Conservation (phyloP, 2,113 vertebrate species). For the Antennarius striatus region DNA sequence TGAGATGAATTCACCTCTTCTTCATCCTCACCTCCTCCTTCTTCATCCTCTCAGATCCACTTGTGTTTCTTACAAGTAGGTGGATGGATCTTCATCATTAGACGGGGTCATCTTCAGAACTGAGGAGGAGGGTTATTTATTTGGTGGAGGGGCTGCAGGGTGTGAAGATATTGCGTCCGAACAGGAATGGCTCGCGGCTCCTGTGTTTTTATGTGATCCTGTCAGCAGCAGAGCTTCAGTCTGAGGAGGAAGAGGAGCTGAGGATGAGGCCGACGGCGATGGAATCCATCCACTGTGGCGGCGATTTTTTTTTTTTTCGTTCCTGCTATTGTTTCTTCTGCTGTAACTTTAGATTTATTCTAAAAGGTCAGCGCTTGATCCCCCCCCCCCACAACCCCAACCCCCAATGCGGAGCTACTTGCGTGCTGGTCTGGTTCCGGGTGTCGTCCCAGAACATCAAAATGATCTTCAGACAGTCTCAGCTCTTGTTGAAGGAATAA, state of each 20-base stretch:
- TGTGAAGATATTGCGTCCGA: slow-evolving; percentile 60
- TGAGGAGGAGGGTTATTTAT: slow-evolving; percentile 38
- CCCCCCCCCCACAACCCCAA: no score
- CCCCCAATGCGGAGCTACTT: no score
- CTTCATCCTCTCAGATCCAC: no score
- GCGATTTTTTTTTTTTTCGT: slow-evolving; percentile 44
- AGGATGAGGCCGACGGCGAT: slow-evolving; percentile 47
- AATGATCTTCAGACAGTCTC: no score
- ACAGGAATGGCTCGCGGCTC: slow-evolving; percentile 45
- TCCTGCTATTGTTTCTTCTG: slow-evolving; percentile 11
- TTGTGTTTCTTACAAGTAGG: no score
- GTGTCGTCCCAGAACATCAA: no score
- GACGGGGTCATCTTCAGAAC: slow-evolving; percentile 29
- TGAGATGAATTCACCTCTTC: no score
- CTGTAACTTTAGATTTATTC: no score
- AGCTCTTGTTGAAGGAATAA: no score
- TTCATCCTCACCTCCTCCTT: no score
- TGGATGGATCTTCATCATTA: slow-evolving; percentile 23
- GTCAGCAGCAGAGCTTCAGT: slow-evolving; percentile 53
- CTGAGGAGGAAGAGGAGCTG: slow-evolving; percentile 48
- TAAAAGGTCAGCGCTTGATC: no score
- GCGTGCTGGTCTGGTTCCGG: no score
- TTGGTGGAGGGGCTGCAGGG: slow-evolving; percentile 44
- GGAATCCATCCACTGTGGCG: slow-evolving; percentile 42
- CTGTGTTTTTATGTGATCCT: slow-evolving; percentile 37